These are phyloP conservation scores for Pristionchus japonicus DNA, from an alignment of 2,888 invertebrate genomes.

Conservation along the genomic window DNA sequence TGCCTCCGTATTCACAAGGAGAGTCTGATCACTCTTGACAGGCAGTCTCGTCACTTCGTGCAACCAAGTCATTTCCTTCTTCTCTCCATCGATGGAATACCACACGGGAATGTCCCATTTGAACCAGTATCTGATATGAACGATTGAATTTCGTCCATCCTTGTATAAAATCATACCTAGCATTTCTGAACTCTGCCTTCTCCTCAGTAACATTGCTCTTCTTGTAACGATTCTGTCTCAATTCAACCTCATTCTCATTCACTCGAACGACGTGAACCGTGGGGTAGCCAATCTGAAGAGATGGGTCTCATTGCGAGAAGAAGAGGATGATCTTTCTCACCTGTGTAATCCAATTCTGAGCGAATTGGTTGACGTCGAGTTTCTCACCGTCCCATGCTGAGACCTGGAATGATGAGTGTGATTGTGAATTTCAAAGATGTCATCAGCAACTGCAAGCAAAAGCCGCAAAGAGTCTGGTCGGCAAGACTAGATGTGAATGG, in stretches of 20 bases:
- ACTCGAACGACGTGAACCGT: slow-evolving; percentile 56
- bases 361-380: slow-evolving; percentile 78
- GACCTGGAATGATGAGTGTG: neutral
- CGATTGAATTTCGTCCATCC: neutral
- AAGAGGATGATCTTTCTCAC: too few relatives aligned
- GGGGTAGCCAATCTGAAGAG: slow-evolving; percentile 52
- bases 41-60: slow-evolving; percentile 22
- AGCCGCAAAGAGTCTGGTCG: too few relatives aligned
- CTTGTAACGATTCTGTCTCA: slow-evolving; percentile 62
- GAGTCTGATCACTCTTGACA: slow-evolving; percentile 46
- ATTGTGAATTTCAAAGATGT: too few relatives aligned
- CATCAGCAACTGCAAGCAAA: too few relatives aligned
- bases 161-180: neutral
- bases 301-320: neutral
- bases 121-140: slow-evolving; percentile 59
- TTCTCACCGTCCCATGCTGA: slow-evolving; percentile 52
- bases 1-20: slow-evolving; percentile 70
- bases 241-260: slow-evolving; percentile 53
- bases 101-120: slow-evolving; percentile 74
- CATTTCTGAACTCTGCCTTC: slow-evolving; percentile 37
- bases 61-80: slow-evolving; percentile 44
- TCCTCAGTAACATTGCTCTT: slow-evolving; percentile 50
- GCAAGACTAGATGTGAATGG: too few relatives aligned
- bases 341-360: slow-evolving; percentile 86
- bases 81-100: slow-evolving; percentile 54